Percentiles rank a stretch among this genome's conserved stretches.
phyloP scores from a whole-genome alignment of 1,140 invertebrate species.

The Drosophila tropicalis region DNA sequence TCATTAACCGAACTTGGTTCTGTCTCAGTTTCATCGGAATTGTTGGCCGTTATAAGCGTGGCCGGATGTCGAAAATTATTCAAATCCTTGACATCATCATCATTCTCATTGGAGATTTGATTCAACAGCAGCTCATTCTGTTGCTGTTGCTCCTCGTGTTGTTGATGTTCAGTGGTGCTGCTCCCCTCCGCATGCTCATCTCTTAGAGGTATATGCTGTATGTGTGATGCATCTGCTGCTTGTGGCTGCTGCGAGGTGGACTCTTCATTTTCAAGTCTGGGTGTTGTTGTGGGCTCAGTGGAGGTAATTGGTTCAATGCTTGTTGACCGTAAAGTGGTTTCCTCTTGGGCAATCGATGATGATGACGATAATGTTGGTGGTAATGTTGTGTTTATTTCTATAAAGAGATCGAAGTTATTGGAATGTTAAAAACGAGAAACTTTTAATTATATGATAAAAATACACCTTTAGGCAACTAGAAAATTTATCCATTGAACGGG shows the following conservation, averaged over 20 bases:
- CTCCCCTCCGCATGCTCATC: conserved; percentile 68
- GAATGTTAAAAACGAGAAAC: not conserved
- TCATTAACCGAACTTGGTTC: conserved; percentile 38
- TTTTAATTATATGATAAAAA: not conserved
- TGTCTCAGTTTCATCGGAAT: conserved; percentile 62
- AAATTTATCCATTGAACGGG: not conserved
- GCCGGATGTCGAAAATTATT: conserved; percentile 81
- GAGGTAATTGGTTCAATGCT: conserved; percentile 78
- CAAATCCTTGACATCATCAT: conserved; percentile 76
- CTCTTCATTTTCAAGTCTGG: conserved; percentile 42
- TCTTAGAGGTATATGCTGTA: conserved; percentile 64
- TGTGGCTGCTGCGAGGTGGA: conserved; percentile 19
- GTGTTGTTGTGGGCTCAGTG: conserved; percentile 78
- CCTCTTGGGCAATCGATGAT: conserved; percentile 1
- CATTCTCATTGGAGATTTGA: conserved; percentile 73
- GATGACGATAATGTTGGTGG: conserved; percentile 8
- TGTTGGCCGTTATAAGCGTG: conserved; percentile 78
- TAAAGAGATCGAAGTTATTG: conserved; percentile 6
- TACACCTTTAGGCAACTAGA: not conserved
- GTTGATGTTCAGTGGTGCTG: conserved; percentile 56
- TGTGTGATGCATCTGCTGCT: conserved; percentile 58
- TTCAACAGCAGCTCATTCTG: conserved; percentile 64
- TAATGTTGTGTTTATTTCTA: conserved; percentile 46
- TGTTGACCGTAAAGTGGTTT: conserved; percentile 61
- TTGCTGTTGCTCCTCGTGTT: conserved; percentile 42